Evolutionary conservation across 92 coral and sea anemone species (phyloP).

Genomic region (Actinernus sp.): DNA sequence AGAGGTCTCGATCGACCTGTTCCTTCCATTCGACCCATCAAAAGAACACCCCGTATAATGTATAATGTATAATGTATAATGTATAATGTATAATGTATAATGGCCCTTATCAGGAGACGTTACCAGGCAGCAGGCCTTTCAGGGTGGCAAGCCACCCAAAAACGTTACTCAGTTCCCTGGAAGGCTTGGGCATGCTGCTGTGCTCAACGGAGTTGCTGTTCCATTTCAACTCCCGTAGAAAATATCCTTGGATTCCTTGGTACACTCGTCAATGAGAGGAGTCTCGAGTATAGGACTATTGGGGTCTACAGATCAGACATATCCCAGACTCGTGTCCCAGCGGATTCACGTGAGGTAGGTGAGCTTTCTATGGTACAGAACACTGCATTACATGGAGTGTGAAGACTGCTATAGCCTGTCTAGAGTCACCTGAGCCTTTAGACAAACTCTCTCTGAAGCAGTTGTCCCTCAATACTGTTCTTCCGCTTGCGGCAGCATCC

Average conservation of each 20-base stretch:
- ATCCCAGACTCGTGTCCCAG: slow-evolving; percentile 45
- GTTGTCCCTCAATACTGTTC: not conserved
- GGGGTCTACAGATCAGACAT: slow-evolving; percentile 56
- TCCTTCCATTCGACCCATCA: slow-evolving; percentile 48
- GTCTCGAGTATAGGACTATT: slow-evolving; percentile 46
- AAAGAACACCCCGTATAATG: slow-evolving; percentile 44
- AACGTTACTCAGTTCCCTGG: slow-evolving; percentile 48
- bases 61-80: no score
- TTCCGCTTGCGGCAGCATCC: slow-evolving; percentile 15
- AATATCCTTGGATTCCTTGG: slow-evolving; percentile 22
- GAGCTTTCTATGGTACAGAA: slow-evolving; percentile 3
- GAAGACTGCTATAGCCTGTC: not conserved
- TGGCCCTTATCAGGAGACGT: slow-evolving; percentile 38
- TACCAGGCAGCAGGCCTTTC: slow-evolving; percentile 42
- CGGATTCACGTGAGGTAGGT: slow-evolving; percentile 21
- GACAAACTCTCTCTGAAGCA: slow-evolving; percentile 35
- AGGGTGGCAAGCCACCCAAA: slow-evolving; percentile 30
- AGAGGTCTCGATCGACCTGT: slow-evolving; percentile 28
- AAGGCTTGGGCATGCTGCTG: slow-evolving; percentile 56
- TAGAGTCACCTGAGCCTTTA: slow-evolving; percentile 22
- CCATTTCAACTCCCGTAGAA: slow-evolving; percentile 47
- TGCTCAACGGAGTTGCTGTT: slow-evolving; percentile 39
- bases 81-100: no score
- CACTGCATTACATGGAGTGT: slow-evolving; percentile 17
- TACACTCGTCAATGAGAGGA: slow-evolving; percentile 7